Conservation (phyloP, 2,888 invertebrate species). For the Dinocampus coccinellae region DNA sequence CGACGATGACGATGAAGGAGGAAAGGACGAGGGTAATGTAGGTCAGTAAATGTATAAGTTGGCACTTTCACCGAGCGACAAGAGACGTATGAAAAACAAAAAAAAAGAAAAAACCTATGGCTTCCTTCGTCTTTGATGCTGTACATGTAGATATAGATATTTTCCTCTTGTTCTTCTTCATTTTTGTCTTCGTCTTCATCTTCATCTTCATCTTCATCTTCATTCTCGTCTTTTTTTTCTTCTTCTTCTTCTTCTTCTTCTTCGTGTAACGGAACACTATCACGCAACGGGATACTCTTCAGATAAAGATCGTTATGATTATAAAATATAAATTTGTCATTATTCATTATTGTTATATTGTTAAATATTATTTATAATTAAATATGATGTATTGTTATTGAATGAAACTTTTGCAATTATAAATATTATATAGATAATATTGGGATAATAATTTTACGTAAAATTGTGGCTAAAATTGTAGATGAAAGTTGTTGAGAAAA, state of each 20-base stretch:
- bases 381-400: slow-evolving; percentile 41
- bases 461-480: slow-evolving; percentile 13
- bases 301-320: not conserved
- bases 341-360: not conserved
- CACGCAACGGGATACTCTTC: slow-evolving; percentile 50
- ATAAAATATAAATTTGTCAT: not conserved
- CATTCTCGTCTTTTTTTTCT: no score
- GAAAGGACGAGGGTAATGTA: slow-evolving; percentile 36
- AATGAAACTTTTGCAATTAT: slow-evolving; percentile 54
- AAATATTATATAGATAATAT: slow-evolving; percentile 37
- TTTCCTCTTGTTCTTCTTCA: no score
- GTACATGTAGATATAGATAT: slow-evolving; percentile 3
- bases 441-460: not conserved
- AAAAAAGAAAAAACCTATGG: slow-evolving; percentile 65
- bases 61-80: slow-evolving; percentile 36
- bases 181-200: no score
- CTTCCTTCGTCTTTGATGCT: slow-evolving; percentile 42
- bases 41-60: slow-evolving; percentile 37
- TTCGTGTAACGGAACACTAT: slow-evolving; percentile 58
- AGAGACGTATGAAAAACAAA: slow-evolving; percentile 28
- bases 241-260: slow-evolving; percentile 42
- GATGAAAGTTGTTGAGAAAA: slow-evolving; percentile 53
- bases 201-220: no score
- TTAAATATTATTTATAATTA: not conserved
- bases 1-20: slow-evolving; percentile 18